phyloP scores from a whole-genome alignment of 2,888 invertebrate species.

The Metacarcinus magister region DNA sequence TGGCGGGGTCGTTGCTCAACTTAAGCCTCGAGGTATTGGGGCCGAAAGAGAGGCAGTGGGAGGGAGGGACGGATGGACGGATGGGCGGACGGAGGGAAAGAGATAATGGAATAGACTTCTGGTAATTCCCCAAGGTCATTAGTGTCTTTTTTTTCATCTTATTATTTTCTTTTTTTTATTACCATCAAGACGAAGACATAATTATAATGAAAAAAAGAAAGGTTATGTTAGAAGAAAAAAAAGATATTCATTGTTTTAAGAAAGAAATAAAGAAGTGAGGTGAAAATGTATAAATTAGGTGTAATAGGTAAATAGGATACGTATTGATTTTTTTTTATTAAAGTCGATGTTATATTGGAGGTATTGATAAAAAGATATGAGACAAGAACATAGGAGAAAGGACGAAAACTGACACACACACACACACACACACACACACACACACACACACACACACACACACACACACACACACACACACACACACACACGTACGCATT shows the following conservation, averaged over 20 bases:
- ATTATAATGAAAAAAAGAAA: neutral
- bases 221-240: too few relatives aligned
- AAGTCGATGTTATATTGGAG: neutral
- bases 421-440: too few relatives aligned
- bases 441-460: slow-evolving; percentile 40
- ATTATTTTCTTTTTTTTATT: too few relatives aligned
- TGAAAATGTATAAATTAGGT: too few relatives aligned
- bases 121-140: too few relatives aligned
- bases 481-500: slow-evolving; percentile 7
- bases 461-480: slow-evolving; percentile 48
- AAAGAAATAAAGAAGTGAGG: too few relatives aligned
- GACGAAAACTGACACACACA: too few relatives aligned
- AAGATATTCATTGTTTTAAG: neutral
- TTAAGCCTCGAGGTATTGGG: neutral
- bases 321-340: too few relatives aligned
- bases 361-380: neutral
- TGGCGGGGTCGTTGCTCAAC: neutral
- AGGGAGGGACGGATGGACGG: neutral
- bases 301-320: too few relatives aligned
- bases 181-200: neutral
- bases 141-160: neutral
- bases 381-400: too few relatives aligned
- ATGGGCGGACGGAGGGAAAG: neutral
- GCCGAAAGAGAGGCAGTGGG: neutral
- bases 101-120: neutral